These are phyloP conservation scores for Ianthella basta DNA, from an alignment of 37 sponge, comb jelly and placozoan species.

Conservation along the genomic window DNA sequence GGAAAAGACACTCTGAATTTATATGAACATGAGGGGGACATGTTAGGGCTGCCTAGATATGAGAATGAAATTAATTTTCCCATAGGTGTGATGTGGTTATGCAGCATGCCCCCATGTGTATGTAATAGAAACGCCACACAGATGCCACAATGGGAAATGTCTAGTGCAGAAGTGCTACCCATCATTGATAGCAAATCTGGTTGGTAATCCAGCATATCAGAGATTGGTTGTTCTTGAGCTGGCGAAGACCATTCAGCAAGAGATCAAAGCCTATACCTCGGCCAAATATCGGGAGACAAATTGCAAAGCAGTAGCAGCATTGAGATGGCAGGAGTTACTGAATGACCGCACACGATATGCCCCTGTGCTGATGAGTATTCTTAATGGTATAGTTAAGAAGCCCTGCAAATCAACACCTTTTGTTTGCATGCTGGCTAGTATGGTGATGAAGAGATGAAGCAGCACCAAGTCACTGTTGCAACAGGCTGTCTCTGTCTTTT, in stretches of 20 bases:
- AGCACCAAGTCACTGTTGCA: neutral
- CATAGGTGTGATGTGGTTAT: neutral
- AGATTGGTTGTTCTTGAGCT: neutral
- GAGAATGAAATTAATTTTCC: neutral
- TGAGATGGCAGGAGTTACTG: constrained; percentile 3
- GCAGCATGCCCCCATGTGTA: neutral
- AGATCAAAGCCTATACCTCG: neutral
- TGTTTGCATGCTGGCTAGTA: neutral
- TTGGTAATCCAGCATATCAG: constrained; percentile 7
- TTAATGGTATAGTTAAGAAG: neutral
- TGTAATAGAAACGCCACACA: neutral
- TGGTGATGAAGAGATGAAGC: neutral
- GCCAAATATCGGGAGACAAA: neutral
- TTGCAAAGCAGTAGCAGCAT: neutral
- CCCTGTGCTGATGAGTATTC: neutral
- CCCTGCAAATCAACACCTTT: neutral
- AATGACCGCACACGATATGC: neutral
- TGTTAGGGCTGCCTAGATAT: too few relatives aligned
- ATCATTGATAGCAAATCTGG: neutral
- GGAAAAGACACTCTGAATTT: too few relatives aligned
- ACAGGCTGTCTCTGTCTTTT: neutral
- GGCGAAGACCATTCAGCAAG: neutral
- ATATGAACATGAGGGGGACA: too few relatives aligned
- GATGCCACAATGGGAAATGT: neutral
- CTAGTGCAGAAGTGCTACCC: constrained; percentile 5